Evolutionary conservation across 2,113 vertebrate species (phyloP).

Genomic region (Phalacrocorax brasilianus): DNA sequence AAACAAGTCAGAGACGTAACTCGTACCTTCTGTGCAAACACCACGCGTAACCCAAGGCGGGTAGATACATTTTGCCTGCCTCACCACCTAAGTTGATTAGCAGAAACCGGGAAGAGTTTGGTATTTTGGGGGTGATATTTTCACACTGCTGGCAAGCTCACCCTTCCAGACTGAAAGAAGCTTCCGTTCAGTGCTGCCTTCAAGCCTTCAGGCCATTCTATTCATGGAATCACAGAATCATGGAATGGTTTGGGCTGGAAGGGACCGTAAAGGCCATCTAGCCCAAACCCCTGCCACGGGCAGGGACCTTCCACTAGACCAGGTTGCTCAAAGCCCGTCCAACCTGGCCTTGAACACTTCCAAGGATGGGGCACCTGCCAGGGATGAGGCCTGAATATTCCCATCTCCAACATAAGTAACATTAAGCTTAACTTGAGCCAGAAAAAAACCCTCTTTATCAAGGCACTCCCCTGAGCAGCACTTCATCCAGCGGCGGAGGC

Average conservation of each 20-base stretch:
- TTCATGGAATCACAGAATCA: background rate
- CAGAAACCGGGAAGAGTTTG: background rate
- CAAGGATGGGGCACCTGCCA: no score
- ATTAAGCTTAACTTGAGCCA: background rate
- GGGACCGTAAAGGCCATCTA: no score
- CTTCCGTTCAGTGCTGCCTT: background rate
- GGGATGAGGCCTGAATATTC: background rate
- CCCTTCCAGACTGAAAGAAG: background rate
- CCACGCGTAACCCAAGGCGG: rapidly evolving
- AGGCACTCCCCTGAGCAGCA: background rate
- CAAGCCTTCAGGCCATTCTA: background rate
- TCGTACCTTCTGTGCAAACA: background rate
- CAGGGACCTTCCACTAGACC: no score
- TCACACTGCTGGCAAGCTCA: background rate
- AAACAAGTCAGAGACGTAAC: background rate
- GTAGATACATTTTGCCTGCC: no score
- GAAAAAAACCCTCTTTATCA: background rate
- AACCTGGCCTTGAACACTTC: no score
- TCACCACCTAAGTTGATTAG: background rate
- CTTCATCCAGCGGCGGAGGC: background rate
- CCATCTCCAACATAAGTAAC: background rate
- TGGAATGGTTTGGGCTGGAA: background rate
- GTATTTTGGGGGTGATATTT: rapidly evolving
- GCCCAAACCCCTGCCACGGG: no score
- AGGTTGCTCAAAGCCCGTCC: no score